These are phyloP conservation scores for Ciconia nigra DNA, from an alignment of 2,797 vertebrate genomes.

Conservation along the genomic window DNA sequence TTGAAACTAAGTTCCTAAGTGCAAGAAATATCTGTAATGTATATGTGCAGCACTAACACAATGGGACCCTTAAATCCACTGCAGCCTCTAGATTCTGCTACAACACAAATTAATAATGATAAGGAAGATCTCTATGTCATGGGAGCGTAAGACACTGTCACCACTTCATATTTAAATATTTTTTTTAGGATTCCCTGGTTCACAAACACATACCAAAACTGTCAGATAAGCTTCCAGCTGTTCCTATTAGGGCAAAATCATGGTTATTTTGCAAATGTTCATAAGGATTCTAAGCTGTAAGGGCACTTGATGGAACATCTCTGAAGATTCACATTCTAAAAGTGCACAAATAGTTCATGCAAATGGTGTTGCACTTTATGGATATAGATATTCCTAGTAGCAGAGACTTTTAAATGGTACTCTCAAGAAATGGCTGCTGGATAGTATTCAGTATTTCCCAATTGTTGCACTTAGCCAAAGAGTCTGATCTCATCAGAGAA, in stretches of 20 bases:
- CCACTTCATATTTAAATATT: not conserved
- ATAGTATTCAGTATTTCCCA: not conserved
- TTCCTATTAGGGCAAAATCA: not conserved
- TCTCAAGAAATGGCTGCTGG: not conserved
- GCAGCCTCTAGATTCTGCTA: not conserved
- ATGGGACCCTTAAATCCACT: not conserved
- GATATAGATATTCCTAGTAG: not conserved
- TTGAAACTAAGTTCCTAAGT: not conserved
- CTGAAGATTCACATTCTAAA: not conserved
- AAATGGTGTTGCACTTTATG: not conserved
- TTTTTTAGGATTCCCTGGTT: not conserved
- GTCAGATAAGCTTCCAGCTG: not conserved
- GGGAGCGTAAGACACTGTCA: not conserved
- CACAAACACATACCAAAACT: not conserved
- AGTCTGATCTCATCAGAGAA: not conserved
- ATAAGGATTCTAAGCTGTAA: not conserved
- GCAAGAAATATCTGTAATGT: not conserved
- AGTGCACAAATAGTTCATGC: not conserved
- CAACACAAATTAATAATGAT: not conserved
- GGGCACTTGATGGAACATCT: not conserved
- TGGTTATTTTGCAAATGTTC: not conserved
- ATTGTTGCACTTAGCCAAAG: not conserved
- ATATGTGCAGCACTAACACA: not conserved
- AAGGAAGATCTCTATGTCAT: not conserved
- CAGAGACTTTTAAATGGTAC: not conserved